These are phyloP conservation scores for Heteractis magnifica DNA, from an alignment of 92 coral and sea anemone species.

Conservation along the genomic window DNA sequence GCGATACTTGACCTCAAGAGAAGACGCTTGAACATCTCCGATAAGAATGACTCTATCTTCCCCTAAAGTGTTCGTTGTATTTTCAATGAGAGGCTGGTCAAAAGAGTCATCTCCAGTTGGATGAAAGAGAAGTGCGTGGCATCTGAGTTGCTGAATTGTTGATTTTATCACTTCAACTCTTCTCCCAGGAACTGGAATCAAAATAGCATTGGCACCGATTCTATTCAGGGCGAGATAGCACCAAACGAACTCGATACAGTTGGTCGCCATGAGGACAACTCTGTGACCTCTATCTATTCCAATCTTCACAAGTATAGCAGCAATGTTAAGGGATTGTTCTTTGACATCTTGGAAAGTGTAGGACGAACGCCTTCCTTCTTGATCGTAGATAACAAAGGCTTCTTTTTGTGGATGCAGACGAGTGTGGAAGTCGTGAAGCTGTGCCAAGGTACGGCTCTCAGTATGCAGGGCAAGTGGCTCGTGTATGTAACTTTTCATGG, in stretches of 20 bases:
- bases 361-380: conserved; percentile 23
- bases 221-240: conserved; percentile 21
- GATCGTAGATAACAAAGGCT: not conserved
- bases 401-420: conserved; percentile 15
- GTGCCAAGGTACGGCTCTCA: conserved; percentile 21
- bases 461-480: conserved; percentile 3
- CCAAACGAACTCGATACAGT: conserved; percentile 20
- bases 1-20: too few species aligned
- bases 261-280: conserved; percentile 13
- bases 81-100: too few species aligned
- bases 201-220: conserved; percentile 15
- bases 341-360: conserved; percentile 26
- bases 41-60: too few species aligned
- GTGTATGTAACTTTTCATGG: conserved; percentile 9
- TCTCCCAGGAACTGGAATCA: too few species aligned
- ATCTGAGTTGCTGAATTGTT: too few species aligned
- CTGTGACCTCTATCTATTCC: conserved; percentile 32
- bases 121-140: too few species aligned
- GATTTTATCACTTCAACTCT: too few species aligned
- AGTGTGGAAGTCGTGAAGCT: too few species aligned
- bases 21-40: too few species aligned
- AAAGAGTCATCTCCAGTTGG: too few species aligned
- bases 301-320: conserved; percentile 15
- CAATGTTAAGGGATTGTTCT: conserved; percentile 28
- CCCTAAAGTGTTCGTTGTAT: too few species aligned